These are phyloP conservation scores for Hyles euphorbiae DNA, from an alignment of 1,140 invertebrate species.

Conservation along the genomic window DNA sequence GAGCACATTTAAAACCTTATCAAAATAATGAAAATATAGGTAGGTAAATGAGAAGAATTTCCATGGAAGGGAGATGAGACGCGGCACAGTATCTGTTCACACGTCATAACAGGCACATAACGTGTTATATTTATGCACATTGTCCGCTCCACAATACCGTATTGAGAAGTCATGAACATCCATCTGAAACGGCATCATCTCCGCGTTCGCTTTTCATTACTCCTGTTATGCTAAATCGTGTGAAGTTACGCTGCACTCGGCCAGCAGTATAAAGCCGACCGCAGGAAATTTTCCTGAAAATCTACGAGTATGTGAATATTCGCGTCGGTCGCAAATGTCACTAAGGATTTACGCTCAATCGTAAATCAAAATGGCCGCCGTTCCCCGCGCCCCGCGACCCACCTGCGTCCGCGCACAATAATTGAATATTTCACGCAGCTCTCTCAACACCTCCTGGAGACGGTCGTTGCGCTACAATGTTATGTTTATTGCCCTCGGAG, in stretches of 20 bases:
- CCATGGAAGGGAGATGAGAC: neutral
- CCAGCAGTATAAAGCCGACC: conserved; percentile 27
- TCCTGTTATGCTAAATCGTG: neutral
- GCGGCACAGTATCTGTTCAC: conserved; percentile 10
- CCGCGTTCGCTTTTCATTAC: conserved; percentile 17
- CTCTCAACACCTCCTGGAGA: conserved; percentile 69
- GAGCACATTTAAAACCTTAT: too few species aligned
- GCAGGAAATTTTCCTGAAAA: conserved; percentile 56
- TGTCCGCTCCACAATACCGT: conserved; percentile 19
- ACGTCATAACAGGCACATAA: conserved; percentile 20
- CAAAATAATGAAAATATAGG: too few species aligned
- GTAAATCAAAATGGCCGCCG: conserved; percentile 71
- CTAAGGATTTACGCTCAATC: conserved; percentile 67
- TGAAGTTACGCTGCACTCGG: conserved; percentile 8
- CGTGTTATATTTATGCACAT: conserved; percentile 28
- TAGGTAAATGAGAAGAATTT: too few species aligned
- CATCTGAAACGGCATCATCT: conserved; percentile 8
- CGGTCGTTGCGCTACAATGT: conserved; percentile 61
- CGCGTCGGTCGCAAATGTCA: conserved; percentile 67
- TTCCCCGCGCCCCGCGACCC: conserved; percentile 33
- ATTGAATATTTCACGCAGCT: conserved; percentile 72
- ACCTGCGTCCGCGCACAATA: conserved; percentile 67
- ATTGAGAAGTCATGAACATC: conserved; percentile 18
- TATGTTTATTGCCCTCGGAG: conserved; percentile 60
- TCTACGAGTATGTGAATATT: conserved; percentile 28